Evolutionary conservation across 2,113 vertebrate genomes (phyloP), one percentile per base, ranked within the genome.

Genomic region (Dipodomys ordii): DNA sequence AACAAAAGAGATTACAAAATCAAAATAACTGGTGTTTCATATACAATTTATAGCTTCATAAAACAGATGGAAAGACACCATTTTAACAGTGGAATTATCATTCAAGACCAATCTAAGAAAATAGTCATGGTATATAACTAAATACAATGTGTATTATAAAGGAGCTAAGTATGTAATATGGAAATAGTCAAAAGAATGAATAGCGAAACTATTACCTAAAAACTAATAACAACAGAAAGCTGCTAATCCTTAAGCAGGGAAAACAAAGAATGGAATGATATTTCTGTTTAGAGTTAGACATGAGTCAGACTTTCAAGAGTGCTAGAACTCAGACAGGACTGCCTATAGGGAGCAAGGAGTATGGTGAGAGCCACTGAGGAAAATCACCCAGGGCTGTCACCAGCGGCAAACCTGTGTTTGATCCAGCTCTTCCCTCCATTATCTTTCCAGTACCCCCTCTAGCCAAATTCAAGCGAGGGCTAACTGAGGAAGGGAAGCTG

Each of bases 31-130:
- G 11, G 12, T 86, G 7, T 79, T 65, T 23, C 35, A 57, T 32
- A 62, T 49, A 73, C 32, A 80, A 84, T 57, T 57, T 16, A 87
- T 89, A 72, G 90, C 15, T 49, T 39, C 18, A 82, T 82, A 90
- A 92, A 62, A 30, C 25, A 86, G 20, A 35, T 46, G 11, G 11
- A 76, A 92, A 87, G 12, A 77, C 65, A 0, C 20, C 20, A 64
- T 73, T 94, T 93, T 83, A 62, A 64, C 53, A 95, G 60, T 28
- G 44, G 87, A 30, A 68, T 49, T 83, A 73, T 92, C 28, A 73
- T 0, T 76, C 49, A 87, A 39, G 60, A 16, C 1, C 83, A 8
- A 76, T 2, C 19, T 83, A 76, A 30, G n/a, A 93, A 91, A 86
- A 78, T 10, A 83, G 19, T 64, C 7, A 28, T 78, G 35, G 72